Evolutionary conservation across 2,888 invertebrate genomes (phyloP), one percentile per base, ranked within the genome.

Genomic region (Xanthostigma xanthostigma): DNA sequence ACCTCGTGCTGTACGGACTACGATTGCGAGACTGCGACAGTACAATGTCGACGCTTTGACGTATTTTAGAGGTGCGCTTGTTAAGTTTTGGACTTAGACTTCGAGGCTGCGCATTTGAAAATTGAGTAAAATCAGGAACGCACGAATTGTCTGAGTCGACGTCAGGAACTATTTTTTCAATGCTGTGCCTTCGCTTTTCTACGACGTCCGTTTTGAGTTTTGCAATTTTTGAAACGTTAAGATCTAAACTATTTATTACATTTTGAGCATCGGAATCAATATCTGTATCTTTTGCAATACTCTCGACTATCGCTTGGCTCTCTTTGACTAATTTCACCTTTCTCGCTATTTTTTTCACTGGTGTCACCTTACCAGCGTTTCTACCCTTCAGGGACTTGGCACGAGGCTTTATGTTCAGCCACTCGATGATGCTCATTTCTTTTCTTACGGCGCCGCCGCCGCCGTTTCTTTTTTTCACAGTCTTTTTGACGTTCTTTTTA

Each of bases 1-100:
- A 76, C 50, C 78, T 66, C 60, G 76, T 78, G 37, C 73, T 72
- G 57, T 77, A 77, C n/a, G 76, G 76, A 58, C 74, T 76, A 12
- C 5, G 60, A 52, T 44, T 62, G 51, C 49, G 56, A 59, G 9
- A 53, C 45, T 11, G 49, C 49, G 6, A 54, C 13, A 50, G 36
- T 8, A 40, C 36, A 12, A 56, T 55, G 17, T 64, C 64, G 9
- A 59, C 51, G 50, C 61, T 63, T 53, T 60, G 61, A 39, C 60
- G 54, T 11, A 56, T 45, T 56, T 56, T 62, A 9, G 61, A 53
- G 14, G 52, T 52, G 36, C 60, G 58, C 51, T 61, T 66, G 9
- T 60, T 53, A 11, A 14, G 13, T 53, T 59, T 58, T 8, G 66
- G 64, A 54, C 64, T 65, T 5, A 60, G 56, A 49, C 62, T 60